A percentile compares a stretch with the other conserved stretches of the same genome.
Conservation (phyloP, 2,888 invertebrate species). For the Azorinus chamasolen region DNA sequence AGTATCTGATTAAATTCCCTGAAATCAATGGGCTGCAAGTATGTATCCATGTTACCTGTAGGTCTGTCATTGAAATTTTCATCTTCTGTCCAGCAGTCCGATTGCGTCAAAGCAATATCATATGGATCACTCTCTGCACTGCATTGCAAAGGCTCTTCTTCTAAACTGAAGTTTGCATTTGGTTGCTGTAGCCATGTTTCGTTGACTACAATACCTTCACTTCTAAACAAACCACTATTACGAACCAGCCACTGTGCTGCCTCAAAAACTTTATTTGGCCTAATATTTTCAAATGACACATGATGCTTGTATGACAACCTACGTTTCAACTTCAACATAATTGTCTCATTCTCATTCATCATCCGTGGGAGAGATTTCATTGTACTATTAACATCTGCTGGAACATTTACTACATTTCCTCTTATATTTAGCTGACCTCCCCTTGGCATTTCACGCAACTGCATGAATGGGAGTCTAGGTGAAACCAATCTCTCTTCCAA, state of each 20-base stretch:
- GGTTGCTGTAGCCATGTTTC: conserved; percentile 22
- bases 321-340: conserved; percentile 55
- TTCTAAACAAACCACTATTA: conserved; percentile 44
- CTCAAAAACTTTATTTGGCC: conserved; percentile 47
- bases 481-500: conserved; percentile 56
- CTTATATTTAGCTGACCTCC: conserved; percentile 51
- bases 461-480: conserved; percentile 58
- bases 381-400: conserved; percentile 61
- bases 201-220: conserved; percentile 43
- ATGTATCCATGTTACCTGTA: conserved; percentile 24
- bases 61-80: conserved; percentile 1
- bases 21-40: conserved; percentile 38
- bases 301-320: conserved; percentile 33
- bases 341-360: conserved; percentile 43
- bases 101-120: too few species aligned
- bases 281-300: conserved; percentile 51
- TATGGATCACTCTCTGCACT: too few species aligned
- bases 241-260: conserved; percentile 55
- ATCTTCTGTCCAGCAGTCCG: conserved; percentile 1
- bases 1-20: conserved; percentile 42
- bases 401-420: conserved; percentile 68
- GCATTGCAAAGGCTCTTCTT: too few species aligned
- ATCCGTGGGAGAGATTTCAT: conserved; percentile 50
- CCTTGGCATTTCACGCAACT: conserved; percentile 45
- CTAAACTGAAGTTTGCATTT: not conserved